phyloP scores from a whole-genome alignment of 2,113 vertebrate genomes.

The Oenanthe oenanthe region DNA sequence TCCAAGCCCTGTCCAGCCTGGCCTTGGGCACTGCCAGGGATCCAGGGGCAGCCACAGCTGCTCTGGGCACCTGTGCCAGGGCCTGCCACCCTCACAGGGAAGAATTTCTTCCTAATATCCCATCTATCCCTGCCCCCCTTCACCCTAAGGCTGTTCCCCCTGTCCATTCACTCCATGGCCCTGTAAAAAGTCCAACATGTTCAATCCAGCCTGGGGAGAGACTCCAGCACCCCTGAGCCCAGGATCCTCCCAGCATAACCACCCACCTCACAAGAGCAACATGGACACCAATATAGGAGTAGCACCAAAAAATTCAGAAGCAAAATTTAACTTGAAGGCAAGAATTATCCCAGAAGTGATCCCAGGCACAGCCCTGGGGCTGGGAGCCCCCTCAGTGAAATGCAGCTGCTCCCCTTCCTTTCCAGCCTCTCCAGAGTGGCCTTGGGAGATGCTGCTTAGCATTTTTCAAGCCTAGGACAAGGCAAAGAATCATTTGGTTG shows the following conservation, averaged over 20 bases:
- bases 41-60: not conserved
- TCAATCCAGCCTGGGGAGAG: not conserved
- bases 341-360: not conserved
- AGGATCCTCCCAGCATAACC: not conserved
- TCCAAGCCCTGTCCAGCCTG: accelerated
- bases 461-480: slow-evolving; percentile 34
- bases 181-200: not conserved
- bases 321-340: not conserved
- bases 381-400: not conserved
- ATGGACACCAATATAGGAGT: not conserved
- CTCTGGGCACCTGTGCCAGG: not conserved
- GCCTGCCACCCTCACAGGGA: not conserved
- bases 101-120: accelerated
- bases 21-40: not conserved
- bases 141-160: not conserved
- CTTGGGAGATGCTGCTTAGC: not conserved
- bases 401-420: accelerated
- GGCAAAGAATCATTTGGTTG: slow-evolving; percentile 28
- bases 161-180: not conserved
- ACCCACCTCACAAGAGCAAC: not conserved
- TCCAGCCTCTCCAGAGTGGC: not conserved
- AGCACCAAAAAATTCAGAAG: not conserved
- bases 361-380: not conserved
- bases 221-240: not conserved
- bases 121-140: not conserved